Conservation (phyloP, 2,113 vertebrate species). For the Acinonyx jubatus region DNA sequence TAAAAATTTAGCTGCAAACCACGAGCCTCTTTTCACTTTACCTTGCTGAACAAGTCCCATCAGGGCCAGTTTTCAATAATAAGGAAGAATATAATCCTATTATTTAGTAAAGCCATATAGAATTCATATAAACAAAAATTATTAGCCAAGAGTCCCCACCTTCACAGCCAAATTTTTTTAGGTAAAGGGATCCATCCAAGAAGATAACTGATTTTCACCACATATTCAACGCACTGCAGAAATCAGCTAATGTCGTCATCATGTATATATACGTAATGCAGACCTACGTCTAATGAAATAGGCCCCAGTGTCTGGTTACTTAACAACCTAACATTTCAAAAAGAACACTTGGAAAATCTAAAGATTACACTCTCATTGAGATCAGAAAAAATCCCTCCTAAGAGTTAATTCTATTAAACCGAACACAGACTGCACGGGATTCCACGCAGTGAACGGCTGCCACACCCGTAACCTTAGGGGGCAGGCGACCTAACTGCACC, state of each 20-base stretch:
- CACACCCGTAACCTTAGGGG: not conserved
- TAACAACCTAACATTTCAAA: not conserved
- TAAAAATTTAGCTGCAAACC: not conserved
- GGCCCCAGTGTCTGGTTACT: not conserved
- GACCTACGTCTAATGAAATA: not conserved
- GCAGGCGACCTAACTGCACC: not conserved
- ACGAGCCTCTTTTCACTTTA: not conserved
- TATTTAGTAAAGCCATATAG: not conserved
- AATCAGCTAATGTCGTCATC: not conserved
- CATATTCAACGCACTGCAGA: not conserved
- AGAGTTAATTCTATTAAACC: not conserved
- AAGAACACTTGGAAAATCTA: not conserved
- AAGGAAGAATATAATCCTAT: not conserved
- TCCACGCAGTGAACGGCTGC: not conserved
- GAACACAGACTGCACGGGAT: not conserved
- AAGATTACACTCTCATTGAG: not conserved
- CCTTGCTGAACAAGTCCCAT: not conserved
- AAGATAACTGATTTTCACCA: not conserved
- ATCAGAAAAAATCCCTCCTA: constrained; percentile 17
- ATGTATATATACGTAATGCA: not conserved
- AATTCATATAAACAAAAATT: constrained; percentile 9
- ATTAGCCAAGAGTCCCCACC: not conserved
- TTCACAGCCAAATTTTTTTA: not conserved
- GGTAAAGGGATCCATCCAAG: not conserved
- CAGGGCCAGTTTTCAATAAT: not conserved